Evolutionary conservation across 2,888 invertebrate species (phyloP).

Genomic region (Ormyrus rosae): DNA sequence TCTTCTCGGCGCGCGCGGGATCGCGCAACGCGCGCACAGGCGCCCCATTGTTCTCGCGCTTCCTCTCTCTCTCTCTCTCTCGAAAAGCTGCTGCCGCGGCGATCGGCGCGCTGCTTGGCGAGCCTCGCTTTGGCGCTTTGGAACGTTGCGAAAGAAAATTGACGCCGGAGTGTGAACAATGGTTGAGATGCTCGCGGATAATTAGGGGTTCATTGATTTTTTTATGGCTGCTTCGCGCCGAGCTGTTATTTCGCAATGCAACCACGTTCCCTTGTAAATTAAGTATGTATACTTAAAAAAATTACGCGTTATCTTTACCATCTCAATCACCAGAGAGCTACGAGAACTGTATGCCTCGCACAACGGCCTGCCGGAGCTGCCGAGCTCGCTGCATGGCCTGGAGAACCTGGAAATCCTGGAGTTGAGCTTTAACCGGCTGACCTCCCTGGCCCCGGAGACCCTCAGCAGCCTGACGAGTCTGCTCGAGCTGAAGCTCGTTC

Average conservation of each 20-base stretch:
- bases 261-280: too few relatives aligned
- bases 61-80: too few relatives aligned
- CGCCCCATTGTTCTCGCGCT: too few relatives aligned
- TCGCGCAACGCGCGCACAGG: too few relatives aligned
- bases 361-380: slow-evolving; percentile 85
- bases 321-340: slow-evolving; percentile 78
- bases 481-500: slow-evolving; percentile 83
- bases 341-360: slow-evolving; percentile 87
- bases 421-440: slow-evolving; percentile 86
- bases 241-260: too few relatives aligned
- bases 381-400: slow-evolving; percentile 83
- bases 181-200: background rate
- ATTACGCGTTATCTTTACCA: too few relatives aligned
- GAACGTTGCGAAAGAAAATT: slow-evolving; percentile 14
- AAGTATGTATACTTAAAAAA: too few relatives aligned
- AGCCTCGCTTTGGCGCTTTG: too few relatives aligned
- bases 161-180: background rate
- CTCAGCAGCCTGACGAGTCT: slow-evolving; percentile 84
- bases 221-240: slow-evolving; percentile 10
- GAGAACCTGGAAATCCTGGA: slow-evolving; percentile 84
- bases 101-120: too few relatives aligned
- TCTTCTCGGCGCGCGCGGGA: too few relatives aligned
- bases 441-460: slow-evolving; percentile 82
- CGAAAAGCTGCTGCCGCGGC: too few relatives aligned
- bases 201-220: background rate